Evolutionary conservation across 1,140 invertebrate species (phyloP).

Genomic region (Pachypeltis micranthus): DNA sequence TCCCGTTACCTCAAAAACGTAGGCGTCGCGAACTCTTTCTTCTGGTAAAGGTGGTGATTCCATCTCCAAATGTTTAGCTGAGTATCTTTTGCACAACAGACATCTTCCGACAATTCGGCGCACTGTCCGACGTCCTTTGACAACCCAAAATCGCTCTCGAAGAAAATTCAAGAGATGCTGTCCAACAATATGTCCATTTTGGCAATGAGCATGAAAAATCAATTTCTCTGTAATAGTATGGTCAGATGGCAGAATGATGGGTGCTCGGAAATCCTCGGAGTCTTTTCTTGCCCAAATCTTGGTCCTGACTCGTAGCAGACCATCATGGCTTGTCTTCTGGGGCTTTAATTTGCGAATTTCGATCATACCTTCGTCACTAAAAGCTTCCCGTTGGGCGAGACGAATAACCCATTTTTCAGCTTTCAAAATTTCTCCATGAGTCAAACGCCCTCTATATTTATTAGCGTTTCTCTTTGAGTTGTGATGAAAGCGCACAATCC

Average conservation of each 20-base stretch:
- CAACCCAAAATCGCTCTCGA: not conserved
- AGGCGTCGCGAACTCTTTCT: not conserved
- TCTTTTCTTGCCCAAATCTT: too few relatives aligned
- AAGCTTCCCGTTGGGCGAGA: too few relatives aligned
- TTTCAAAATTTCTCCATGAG: too few relatives aligned
- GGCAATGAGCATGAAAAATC: not conserved
- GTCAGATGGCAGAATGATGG: not conserved
- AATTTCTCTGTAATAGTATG: not conserved
- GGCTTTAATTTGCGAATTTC: too few relatives aligned
- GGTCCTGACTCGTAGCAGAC: too few relatives aligned
- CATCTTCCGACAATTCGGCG: not conserved
- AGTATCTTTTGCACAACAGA: not conserved
- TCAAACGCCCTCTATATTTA: too few relatives aligned
- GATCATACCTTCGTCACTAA: too few relatives aligned
- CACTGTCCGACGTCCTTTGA: not conserved
- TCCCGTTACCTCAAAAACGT: not conserved
- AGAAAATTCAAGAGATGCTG: not conserved
- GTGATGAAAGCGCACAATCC: too few relatives aligned
- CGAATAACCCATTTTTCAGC: too few relatives aligned
- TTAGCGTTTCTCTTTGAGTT: too few relatives aligned
- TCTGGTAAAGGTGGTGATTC: not conserved
- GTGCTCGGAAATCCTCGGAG: not conserved
- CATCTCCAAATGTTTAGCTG: not conserved
- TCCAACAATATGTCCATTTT: not conserved
- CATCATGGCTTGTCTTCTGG: too few relatives aligned